phyloP scores from a whole-genome alignment of 2,113 vertebrate species.

The Ceyx margarethae region DNA sequence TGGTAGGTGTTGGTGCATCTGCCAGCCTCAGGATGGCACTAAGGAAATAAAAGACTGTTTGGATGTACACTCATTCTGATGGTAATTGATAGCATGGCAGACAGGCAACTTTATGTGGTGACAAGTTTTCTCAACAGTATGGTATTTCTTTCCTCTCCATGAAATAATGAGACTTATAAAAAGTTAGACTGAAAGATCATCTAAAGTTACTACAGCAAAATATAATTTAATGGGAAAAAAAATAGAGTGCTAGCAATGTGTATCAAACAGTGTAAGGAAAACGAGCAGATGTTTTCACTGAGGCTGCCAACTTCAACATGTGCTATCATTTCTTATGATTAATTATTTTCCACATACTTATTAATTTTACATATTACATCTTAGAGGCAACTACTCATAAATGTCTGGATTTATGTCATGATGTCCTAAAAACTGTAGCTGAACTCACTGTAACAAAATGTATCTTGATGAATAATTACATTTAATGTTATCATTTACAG shows the following conservation, averaged over 20 bases:
- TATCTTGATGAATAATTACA: neutral
- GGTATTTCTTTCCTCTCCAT: neutral
- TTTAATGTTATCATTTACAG: neutral
- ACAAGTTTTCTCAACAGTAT: neutral
- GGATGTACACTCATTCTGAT: neutral
- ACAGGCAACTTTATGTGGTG: neutral
- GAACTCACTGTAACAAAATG: neutral
- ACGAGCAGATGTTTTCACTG: neutral
- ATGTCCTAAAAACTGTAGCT: neutral
- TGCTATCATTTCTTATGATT: neutral
- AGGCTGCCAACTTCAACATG: neutral
- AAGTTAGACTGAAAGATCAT: neutral
- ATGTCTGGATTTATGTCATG: neutral
- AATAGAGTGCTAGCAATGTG: neutral
- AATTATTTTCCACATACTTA: neutral
- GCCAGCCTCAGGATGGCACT: neutral
- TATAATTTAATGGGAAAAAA: neutral
- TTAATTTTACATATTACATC: neutral
- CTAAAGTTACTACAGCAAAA: neutral
- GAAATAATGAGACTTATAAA: neutral
- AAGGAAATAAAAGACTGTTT: neutral
- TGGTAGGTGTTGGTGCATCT: neutral
- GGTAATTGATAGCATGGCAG: neutral
- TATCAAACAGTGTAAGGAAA: neutral
- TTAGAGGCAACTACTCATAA: neutral